phyloP scores from a whole-genome alignment of 1,140 invertebrate genomes.

The Elymnias hypermnestra region DNA sequence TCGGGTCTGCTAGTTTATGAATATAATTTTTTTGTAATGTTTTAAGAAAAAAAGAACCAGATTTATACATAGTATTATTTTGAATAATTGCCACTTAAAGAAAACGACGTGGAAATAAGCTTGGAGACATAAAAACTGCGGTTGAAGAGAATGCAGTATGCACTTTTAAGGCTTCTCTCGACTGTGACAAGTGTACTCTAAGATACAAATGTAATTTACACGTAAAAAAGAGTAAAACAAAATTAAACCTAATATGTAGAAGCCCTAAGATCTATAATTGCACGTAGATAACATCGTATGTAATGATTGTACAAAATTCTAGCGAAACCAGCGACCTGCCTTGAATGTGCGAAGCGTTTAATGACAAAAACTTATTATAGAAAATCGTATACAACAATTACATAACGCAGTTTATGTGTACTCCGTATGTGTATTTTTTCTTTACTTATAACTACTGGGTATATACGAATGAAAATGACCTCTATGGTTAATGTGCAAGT shows the following conservation, averaged over 20 bases:
- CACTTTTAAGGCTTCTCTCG: constrained; percentile 59
- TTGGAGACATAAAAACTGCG: constrained; percentile 41
- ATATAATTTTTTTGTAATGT: too few relatives aligned
- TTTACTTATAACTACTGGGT: too few relatives aligned
- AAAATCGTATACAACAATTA: too few relatives aligned
- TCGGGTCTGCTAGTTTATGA: too few relatives aligned
- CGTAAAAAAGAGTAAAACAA: neutral
- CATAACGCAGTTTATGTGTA: too few relatives aligned
- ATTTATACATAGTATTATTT: too few relatives aligned
- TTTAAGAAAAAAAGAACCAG: too few relatives aligned
- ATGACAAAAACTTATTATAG: constrained; percentile 19
- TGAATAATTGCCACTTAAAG: constrained; percentile 22
- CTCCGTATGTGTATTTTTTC: too few relatives aligned
- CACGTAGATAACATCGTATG: neutral
- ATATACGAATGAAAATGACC: too few relatives aligned
- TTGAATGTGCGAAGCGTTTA: constrained; percentile 17
- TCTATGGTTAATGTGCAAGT: too few relatives aligned
- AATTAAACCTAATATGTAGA: constrained; percentile 6
- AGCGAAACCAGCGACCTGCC: constrained; percentile 29
- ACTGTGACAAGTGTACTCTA: constrained; percentile 32
- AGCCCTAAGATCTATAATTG: constrained; percentile 4
- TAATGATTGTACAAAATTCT: constrained; percentile 16
- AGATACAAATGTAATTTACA: constrained; percentile 1
- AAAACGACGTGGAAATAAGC: constrained; percentile 29
- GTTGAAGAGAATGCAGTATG: constrained; percentile 55